Evolutionary conservation across 2,888 invertebrate species (phyloP).

Genomic region (Cephus nigrinus): DNA sequence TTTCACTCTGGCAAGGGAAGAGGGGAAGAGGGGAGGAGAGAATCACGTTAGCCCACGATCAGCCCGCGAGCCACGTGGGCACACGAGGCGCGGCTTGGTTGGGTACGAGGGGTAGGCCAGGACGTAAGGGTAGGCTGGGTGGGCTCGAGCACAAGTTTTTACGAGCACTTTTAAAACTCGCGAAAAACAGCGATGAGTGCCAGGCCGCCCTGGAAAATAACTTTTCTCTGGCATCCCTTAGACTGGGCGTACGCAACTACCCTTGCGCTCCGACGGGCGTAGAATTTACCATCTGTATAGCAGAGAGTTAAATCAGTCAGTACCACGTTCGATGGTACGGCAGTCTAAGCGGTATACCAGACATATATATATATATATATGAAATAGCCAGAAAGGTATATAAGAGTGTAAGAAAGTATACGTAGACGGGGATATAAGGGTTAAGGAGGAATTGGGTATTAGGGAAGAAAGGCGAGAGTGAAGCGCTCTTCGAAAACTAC

Average conservation of each 20-base stretch:
- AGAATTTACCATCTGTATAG: conserved; percentile 8
- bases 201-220: conserved; percentile 25
- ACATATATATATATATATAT: not conserved
- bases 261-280: conserved; percentile 7
- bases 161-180: conserved; percentile 28
- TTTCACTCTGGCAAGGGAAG: not conserved
- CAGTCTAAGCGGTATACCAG: not conserved
- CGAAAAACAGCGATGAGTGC: conserved; percentile 5
- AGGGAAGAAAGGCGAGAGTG: not conserved
- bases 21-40: too few relatives aligned
- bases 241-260: not conserved
- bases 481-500: conserved; percentile 2
- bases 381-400: too few relatives aligned
- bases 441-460: not conserved
- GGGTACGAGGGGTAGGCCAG: not conserved
- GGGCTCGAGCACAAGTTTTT: conserved; percentile 25
- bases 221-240: conserved; percentile 11
- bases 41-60: not conserved
- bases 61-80: not conserved
- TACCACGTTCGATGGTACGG: not conserved
- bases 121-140: not conserved
- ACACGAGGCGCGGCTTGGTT: not conserved
- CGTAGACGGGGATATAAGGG: not conserved
- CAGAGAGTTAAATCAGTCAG: conserved; percentile 8
- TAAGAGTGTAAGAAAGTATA: not conserved